Percentiles rank a stretch among this genome's conserved stretches.
phyloP scores from a whole-genome alignment of 2,113 vertebrate species.

The Pandion haliaetus region DNA sequence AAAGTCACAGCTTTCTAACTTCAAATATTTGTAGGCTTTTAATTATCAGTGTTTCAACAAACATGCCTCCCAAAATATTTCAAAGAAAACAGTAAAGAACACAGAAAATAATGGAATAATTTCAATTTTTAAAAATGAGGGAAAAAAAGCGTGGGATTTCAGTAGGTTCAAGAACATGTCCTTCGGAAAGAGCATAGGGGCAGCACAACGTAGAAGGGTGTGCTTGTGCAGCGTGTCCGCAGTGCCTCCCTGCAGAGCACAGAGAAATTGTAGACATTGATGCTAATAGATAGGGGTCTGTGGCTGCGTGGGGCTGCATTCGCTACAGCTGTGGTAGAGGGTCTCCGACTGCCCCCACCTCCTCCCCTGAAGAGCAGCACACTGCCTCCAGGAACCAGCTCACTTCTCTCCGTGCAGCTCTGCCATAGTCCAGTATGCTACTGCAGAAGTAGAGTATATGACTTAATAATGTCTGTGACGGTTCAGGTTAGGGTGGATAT shows the following conservation, averaged over 20 bases:
- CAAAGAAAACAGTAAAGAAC: background rate
- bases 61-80: background rate
- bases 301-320: background rate
- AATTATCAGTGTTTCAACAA: background rate
- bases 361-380: background rate
- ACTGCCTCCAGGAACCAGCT: background rate
- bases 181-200: background rate
- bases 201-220: background rate
- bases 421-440: background rate
- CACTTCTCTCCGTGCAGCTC: background rate
- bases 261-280: background rate
- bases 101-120: background rate
- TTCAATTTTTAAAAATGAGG: background rate
- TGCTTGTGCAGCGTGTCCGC: rapidly evolving
- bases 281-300: background rate
- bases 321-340: background rate
- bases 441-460: background rate
- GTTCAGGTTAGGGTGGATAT: background rate
- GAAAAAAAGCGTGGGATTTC: background rate
- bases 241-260: background rate
- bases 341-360: background rate
- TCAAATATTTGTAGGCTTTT: background rate
- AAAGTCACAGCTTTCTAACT: background rate
- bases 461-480: background rate
- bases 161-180: background rate